A percentile compares a stretch with the other conserved stretches of the same genome.
These are phyloP conservation scores for Trichonephila inaurata DNA, from an alignment of 1,140 invertebrate genomes.

Conservation along the genomic window DNA sequence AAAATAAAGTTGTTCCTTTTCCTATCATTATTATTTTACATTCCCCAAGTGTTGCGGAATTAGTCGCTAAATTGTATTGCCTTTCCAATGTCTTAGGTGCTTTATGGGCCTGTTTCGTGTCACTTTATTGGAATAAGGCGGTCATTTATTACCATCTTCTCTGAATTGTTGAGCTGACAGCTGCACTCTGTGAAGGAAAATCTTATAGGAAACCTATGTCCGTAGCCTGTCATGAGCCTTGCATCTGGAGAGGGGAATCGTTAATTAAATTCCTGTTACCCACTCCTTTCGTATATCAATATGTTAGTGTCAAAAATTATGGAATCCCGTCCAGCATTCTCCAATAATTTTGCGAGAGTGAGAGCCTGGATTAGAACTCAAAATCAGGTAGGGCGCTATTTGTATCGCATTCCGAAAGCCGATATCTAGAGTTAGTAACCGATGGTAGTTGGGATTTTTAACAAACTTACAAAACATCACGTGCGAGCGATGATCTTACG, in stretches of 20 bases:
- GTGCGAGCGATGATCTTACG: too few relatives aligned
- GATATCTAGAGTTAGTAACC: not conserved
- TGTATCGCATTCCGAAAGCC: not conserved
- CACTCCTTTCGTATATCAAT: slow-evolving; percentile 12
- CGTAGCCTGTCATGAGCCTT: not conserved
- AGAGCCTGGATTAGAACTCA: not conserved
- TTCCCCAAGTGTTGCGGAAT: not conserved
- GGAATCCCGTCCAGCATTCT: slow-evolving; percentile 16
- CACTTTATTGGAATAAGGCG: slow-evolving; percentile 29
- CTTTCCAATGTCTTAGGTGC: not conserved
- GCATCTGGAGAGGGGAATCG: slow-evolving; percentile 14
- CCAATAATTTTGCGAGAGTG: slow-evolving; percentile 28
- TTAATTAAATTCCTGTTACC: slow-evolving; percentile 45
- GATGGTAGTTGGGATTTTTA: not conserved
- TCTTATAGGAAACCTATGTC: slow-evolving; percentile 41
- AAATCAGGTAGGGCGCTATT: slow-evolving; percentile 2
- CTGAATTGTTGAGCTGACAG: slow-evolving; percentile 34
- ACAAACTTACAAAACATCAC: not conserved
- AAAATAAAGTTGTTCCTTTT: too few relatives aligned
- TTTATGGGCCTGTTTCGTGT: slow-evolving; percentile 25
- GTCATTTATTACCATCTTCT: slow-evolving; percentile 26
- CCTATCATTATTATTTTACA: not conserved
- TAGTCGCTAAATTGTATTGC: not conserved
- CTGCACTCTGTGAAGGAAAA: slow-evolving; percentile 13
- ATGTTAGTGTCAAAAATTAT: slow-evolving; percentile 56